Conservation (phyloP, 1,140 invertebrate species). For the Holcopasites calliopsidis region DNA sequence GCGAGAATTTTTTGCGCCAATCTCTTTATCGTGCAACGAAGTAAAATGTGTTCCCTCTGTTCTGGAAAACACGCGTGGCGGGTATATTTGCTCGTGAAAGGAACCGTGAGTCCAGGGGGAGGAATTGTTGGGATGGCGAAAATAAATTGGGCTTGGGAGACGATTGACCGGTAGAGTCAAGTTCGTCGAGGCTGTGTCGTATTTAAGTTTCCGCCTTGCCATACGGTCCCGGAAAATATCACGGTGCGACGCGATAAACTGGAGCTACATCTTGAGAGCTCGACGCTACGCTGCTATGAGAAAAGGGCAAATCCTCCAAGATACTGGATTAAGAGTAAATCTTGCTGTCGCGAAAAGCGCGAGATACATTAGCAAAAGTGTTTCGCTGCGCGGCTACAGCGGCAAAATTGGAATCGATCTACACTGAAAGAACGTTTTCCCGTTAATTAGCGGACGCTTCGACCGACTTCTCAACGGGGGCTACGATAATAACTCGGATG, state of each 20-base stretch:
- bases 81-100: neutral
- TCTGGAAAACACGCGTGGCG: neutral
- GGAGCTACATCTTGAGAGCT: neutral
- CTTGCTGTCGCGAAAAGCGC: too few relatives aligned
- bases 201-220: conserved; percentile 11
- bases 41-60: neutral
- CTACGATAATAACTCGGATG: neutral
- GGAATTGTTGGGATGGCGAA: neutral
- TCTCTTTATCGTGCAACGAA: neutral
- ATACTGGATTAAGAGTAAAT: neutral
- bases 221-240: conserved; percentile 10
- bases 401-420: too few relatives aligned
- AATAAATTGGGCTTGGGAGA: neutral
- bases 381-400: too few relatives aligned
- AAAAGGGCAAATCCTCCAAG: neutral
- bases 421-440: too few relatives aligned
- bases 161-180: conserved; percentile 10
- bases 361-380: neutral
- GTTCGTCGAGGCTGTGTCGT: neutral
- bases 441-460: conserved; percentile 1
- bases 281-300: neutral
- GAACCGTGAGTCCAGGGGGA: neutral
- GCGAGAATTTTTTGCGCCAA: neutral
- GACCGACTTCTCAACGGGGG: neutral
- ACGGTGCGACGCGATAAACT: conserved; percentile 4